Percentiles rank a stretch among this genome's conserved stretches.
Evolutionary conservation across 2,888 invertebrate genomes (phyloP).

Genomic region (Linnaemya vulpina): DNA sequence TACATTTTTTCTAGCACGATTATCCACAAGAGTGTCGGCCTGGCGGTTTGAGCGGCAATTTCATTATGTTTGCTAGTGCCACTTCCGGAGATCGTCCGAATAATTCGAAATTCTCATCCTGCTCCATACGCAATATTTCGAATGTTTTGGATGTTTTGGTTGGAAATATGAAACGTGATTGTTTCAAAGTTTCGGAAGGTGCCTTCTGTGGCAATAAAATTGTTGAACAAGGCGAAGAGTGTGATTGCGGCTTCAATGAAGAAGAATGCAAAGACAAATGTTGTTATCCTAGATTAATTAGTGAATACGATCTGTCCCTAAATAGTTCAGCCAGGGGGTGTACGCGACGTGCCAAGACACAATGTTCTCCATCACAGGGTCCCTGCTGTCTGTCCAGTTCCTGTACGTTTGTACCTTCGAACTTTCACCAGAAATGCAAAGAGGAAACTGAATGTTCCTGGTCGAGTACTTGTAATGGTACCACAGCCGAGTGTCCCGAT

Average conservation of each 20-base stretch:
- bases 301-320: constrained; percentile 86
- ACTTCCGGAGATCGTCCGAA: constrained; percentile 99
- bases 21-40: constrained; percentile 95
- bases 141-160: constrained; percentile 96
- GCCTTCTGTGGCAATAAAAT: constrained; percentile 99
- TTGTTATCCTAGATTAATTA: constrained; percentile 94
- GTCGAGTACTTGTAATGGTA: constrained; percentile 93
- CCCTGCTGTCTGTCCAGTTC: constrained; percentile 94
- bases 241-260: constrained; percentile 97
- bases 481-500: constrained; percentile 92
- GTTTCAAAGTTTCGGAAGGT: constrained; percentile 94
- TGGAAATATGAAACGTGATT: constrained; percentile 95
- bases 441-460: constrained; percentile 95
- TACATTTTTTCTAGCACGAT: constrained; percentile 89
- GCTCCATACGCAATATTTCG: constrained; percentile 97
- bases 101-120: constrained; percentile 98
- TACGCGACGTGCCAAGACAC: constrained; percentile 88
- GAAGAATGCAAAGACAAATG: constrained; percentile 96
- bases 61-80: constrained; percentile 99
- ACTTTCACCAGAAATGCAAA: constrained; percentile 89
- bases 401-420: constrained; percentile 89
- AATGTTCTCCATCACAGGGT: constrained; percentile 96
- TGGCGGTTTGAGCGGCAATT: constrained; percentile 96
- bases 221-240: constrained; percentile 98
- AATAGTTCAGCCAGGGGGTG: constrained; percentile 91